Percentiles rank a stretch among this genome's conserved stretches.
These are phyloP conservation scores for Galeopterus variegatus DNA, from an alignment of 2,113 vertebrate genomes.

Conservation along the genomic window DNA sequence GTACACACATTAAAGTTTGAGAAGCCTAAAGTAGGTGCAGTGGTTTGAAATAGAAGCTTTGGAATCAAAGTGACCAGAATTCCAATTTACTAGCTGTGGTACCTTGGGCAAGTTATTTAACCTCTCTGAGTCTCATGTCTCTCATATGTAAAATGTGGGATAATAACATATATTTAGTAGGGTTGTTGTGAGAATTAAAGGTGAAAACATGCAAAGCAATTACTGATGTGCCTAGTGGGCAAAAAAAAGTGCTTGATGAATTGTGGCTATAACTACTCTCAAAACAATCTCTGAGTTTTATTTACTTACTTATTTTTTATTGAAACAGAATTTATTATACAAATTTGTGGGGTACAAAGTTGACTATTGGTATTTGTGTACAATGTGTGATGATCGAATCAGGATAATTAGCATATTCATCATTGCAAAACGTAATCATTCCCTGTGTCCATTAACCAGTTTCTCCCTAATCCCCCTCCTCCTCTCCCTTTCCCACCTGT, in stretches of 20 bases:
- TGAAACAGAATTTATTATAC: no score
- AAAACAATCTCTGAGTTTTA: neutral
- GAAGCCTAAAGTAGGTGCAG: neutral
- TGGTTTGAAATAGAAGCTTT: neutral
- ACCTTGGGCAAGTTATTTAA: conserved; percentile 8
- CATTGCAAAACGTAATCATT: no score
- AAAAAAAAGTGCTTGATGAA: conserved; percentile 20
- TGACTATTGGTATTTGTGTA: no score
- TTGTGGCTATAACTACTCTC: conserved; percentile 1
- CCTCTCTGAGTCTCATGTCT: neutral
- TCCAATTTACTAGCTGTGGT: conserved; percentile 31
- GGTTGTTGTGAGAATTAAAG: conserved; percentile 30
- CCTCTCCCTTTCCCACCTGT: no score
- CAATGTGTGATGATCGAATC: no score
- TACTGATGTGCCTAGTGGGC: neutral
- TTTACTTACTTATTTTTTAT: no score
- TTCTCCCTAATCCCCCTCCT: no score
- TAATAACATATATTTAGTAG: conserved; percentile 51
- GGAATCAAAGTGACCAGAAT: conserved; percentile 37
- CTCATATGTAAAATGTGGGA: conserved; percentile 33
- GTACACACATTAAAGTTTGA: conserved; percentile 38
- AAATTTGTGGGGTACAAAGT: no score
- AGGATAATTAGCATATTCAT: no score
- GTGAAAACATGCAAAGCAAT: conserved; percentile 51
- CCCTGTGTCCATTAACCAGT: no score